A percentile compares a stretch with the other conserved stretches of the same genome.
Evolutionary conservation across 2,113 vertebrate genomes (phyloP).

Genomic region (Podilymbus podiceps): DNA sequence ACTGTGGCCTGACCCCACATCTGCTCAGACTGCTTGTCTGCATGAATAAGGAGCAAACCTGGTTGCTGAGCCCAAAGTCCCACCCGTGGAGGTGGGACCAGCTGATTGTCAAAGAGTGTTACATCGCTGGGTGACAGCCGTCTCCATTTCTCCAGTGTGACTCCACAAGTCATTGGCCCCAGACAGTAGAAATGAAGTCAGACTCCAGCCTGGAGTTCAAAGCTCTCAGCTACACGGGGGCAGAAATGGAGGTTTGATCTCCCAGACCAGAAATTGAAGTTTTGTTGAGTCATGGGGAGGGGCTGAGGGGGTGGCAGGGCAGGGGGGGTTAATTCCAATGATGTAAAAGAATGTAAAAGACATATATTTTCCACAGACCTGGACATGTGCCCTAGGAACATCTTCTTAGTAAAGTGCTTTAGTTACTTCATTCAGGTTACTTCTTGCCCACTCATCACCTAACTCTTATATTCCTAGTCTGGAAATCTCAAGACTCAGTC

Average conservation of each 20-base stretch:
- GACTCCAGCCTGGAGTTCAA: not conserved
- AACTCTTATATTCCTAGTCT: not conserved
- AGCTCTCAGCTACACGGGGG: not conserved
- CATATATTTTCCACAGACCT: not conserved
- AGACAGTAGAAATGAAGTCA: not conserved
- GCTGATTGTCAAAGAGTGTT: not conserved
- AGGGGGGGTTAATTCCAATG: not conserved
- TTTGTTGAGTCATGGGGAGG: not conserved
- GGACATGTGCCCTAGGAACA: not conserved
- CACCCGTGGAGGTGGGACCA: not conserved
- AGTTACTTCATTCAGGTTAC: not conserved
- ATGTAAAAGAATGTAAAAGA: not conserved
- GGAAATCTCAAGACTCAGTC: not conserved
- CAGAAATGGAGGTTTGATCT: not conserved
- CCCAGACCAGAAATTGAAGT: not conserved
- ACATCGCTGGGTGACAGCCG: not conserved
- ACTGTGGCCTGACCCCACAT: not conserved
- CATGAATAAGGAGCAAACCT: not conserved
- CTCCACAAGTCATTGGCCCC: accelerated
- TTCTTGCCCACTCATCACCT: not conserved
- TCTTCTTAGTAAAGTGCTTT: not conserved
- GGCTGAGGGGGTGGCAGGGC: too few species aligned
- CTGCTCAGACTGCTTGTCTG: not conserved
- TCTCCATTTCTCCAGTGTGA: not conserved
- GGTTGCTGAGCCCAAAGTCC: accelerated